Base-by-base conservation (phyloP, 2,113 vertebrate species). In the Cacatua alba region DNA sequence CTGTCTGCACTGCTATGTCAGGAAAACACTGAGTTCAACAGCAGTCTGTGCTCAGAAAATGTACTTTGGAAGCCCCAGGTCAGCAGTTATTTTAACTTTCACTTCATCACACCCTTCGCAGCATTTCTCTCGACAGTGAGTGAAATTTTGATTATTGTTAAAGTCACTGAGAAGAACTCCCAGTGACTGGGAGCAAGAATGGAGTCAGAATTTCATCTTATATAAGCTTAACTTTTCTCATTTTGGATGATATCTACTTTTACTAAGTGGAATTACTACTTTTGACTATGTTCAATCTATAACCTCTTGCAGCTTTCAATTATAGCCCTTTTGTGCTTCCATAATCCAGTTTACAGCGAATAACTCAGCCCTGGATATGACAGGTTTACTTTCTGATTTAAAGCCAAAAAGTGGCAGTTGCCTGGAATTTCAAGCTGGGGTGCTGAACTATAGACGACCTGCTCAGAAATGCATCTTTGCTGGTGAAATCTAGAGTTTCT, bases 181-280 rank as follows among this genome's bases (percentile, higher is more conserved):
- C 59, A 63, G 78, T 0, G 1, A 76, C 75, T 72, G 71, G 25
- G 51, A 81, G 51, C 64, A 64, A 60, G 83, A 75, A 71, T 0
- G 1, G 83, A 94, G 83, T 76, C 62, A 48, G 72, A 89, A 85
- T 94, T 95, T 91, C 52, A 57, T 63, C 43, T 87, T 52, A 15
- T 52, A 79, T 23, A 80, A 87, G 81, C 84, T 94, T 91, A 95
- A 64, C 70, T 92, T 94, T 91, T 87, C 89, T 94, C 81, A 62
- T 64, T 92, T 92, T 84, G 91, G 94, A 35, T 64, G 72, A 78
- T 94, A 89, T 70, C 81, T 96, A 37, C 71, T 94, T 95, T 94
- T 92, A 87, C 84, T 92, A 96, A 95, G 77, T 94, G 89, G 77
- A 91, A 78, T 85, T 84, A 92, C 63, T 92, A 53, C 78, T 89